Evolutionary conservation across 2,113 vertebrate species (phyloP).

Genomic region (Saiga tatarica): DNA sequence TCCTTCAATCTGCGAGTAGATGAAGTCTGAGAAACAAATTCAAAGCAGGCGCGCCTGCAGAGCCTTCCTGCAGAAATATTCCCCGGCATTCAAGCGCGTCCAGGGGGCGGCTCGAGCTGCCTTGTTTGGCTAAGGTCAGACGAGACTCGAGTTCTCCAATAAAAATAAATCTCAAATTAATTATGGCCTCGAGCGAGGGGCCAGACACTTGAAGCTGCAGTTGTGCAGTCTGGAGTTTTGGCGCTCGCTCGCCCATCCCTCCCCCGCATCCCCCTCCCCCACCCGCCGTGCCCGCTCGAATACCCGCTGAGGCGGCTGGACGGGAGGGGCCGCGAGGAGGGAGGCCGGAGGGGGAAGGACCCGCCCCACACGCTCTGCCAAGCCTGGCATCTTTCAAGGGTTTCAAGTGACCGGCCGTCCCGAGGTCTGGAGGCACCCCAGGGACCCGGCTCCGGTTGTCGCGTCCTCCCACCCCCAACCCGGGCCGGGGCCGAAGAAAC

Average conservation of each 20-base stretch:
- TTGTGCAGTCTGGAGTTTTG: slow-evolving; percentile 87
- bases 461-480: background rate
- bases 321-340: background rate
- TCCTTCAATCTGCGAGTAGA: slow-evolving; percentile 81
- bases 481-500: slow-evolving; percentile 24
- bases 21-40: slow-evolving; percentile 89
- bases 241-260: slow-evolving; percentile 69
- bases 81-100: slow-evolving; percentile 92
- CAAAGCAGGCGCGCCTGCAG: slow-evolving; percentile 91
- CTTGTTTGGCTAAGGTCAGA: slow-evolving; percentile 99
- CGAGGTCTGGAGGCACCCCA: background rate
- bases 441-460: background rate
- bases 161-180: slow-evolving; percentile 99
- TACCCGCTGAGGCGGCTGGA: background rate
- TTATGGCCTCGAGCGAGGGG: slow-evolving; percentile 96
- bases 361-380: background rate
- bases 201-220: slow-evolving; percentile 93
- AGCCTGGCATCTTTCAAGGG: slow-evolving; percentile 41
- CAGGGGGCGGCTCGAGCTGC: slow-evolving; percentile 90
- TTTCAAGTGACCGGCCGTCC: background rate
- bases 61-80: slow-evolving; percentile 91
- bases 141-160: slow-evolving; percentile 97
- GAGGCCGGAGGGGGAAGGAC: background rate
- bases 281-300: background rate
- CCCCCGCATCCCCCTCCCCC: background rate